Conservation (phyloP, 2,113 vertebrate genomes). For the Ascaphus truei region DNA sequence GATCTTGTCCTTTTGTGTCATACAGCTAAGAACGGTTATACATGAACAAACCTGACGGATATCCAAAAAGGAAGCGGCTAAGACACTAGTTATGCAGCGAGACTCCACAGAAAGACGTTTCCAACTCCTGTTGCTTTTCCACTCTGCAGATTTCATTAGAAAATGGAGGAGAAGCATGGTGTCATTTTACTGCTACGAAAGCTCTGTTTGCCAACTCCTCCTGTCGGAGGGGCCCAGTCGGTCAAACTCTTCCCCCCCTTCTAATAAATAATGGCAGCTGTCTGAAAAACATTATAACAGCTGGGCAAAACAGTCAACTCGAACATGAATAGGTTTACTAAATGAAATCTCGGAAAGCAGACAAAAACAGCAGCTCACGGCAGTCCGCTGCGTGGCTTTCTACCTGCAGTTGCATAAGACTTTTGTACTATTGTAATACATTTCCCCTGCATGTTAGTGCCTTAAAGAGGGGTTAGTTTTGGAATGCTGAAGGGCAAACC, state of each 20-base stretch:
- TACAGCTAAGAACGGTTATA: neutral
- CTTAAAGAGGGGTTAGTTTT: conserved; percentile 35
- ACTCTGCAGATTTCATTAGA: conserved; percentile 60
- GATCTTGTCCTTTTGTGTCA: no score
- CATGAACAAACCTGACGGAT: conserved; percentile 51
- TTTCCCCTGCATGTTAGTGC: conserved; percentile 18
- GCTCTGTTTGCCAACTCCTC: conserved; percentile 54
- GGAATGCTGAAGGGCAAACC: conserved; percentile 40
- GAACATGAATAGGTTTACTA: neutral
- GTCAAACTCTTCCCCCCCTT: conserved; percentile 41
- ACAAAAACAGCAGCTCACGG: neutral
- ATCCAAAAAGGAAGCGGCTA: conserved; percentile 37
- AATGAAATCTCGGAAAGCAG: neutral
- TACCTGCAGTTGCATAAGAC: neutral
- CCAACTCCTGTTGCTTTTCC: conserved; percentile 60
- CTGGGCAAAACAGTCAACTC: neutral
- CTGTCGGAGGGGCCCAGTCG: conserved; percentile 51
- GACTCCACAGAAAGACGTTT: conserved; percentile 53
- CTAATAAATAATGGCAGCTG: conserved; percentile 44
- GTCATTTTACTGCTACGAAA: conserved; percentile 61
- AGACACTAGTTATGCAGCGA: conserved; percentile 40
- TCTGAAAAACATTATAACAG: conserved; percentile 40
- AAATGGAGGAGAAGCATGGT: conserved; percentile 62
- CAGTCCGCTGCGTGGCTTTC: neutral
- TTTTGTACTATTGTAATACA: neutral